Evolutionary conservation across 1,140 invertebrate genomes (phyloP), one percentile per base, ranked within the genome.

Genomic region (Brachionus rubens): DNA sequence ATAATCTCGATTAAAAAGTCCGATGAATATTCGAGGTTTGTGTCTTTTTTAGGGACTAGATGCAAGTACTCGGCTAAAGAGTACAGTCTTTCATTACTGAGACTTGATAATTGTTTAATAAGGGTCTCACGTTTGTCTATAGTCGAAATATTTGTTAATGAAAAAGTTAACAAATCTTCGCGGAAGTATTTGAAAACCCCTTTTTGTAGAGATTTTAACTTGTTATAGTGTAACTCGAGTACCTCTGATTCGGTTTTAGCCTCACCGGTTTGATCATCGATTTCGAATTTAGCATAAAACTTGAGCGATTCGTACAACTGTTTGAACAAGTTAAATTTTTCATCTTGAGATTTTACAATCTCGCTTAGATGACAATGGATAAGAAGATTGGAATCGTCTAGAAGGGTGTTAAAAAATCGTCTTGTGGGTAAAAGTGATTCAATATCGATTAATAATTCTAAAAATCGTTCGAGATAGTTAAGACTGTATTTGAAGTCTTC

Each of bases 281-380:
- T 98, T 86, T 99, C 97, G 86, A 99, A 99, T 77, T 91, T 88
- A 0, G 92, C 90, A 85, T 99, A 99, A 81, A 98, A 97, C 82
- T 94, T 94, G 10, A 99, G 85, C 90, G 95, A 96, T 77, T 96
- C 91, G 78, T 99, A 82, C 3, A 99, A 86, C 90, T 98, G 86
- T 26, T 88, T 88, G 79, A 81, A 80, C 80, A 82, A 81, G 80
- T 40, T 78, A 16, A 70, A 62, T 30, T 75, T 68, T 72, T 77
- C 30, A 21, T 26, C 14, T 5, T 43, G 30, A 59, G 14, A 26
- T 52, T 48, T 33, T 10, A 46, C 4, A 24, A 72, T 9, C 10
- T 41, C 48, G 33, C 33, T 24, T 36, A 70, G 19, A 24, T 26
- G 21, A 67, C 59, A 95, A 48, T 91, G 88, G 0, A 96, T 93